Evolutionary conservation across 2,113 vertebrate genomes (phyloP).

Genomic region (Pseudopipra pipra): DNA sequence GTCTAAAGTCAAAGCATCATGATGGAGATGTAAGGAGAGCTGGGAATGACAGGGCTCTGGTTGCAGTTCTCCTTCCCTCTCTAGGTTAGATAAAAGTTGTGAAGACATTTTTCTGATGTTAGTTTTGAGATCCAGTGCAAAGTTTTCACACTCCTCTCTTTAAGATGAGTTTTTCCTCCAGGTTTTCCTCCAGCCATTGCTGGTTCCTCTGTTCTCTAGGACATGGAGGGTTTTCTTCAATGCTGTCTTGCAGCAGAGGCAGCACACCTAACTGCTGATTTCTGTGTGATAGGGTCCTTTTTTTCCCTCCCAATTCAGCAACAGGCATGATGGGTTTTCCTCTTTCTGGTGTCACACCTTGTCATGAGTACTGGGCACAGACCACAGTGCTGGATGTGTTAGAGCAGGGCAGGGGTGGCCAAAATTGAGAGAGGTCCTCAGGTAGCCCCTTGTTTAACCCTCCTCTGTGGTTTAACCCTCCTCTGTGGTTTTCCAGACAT

Average conservation of each 20-base stretch:
- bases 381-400: background rate
- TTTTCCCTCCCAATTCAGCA: accelerated
- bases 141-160: background rate
- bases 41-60: background rate
- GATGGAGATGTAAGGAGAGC: background rate
- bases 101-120: background rate
- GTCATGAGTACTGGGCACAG: background rate
- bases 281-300: background rate
- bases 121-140: background rate
- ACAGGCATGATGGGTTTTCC: background rate
- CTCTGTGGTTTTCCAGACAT: constrained; percentile 76
- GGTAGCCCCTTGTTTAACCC: background rate
- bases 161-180: background rate
- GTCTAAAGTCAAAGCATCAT: background rate
- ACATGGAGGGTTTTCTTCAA: background rate
- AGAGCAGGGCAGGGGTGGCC: background rate
- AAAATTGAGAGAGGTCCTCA: background rate
- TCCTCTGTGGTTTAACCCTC: background rate
- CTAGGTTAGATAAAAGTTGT: background rate
- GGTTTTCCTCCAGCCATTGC: background rate
- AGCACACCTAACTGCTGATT: background rate
- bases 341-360: background rate
- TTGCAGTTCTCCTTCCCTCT: background rate
- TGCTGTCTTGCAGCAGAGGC: background rate
- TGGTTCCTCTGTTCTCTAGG: background rate